Evolutionary conservation across 2,797 vertebrate species (phyloP), one percentile per base, ranked within the genome.

Genomic region (Coccyzus lansbergi): DNA sequence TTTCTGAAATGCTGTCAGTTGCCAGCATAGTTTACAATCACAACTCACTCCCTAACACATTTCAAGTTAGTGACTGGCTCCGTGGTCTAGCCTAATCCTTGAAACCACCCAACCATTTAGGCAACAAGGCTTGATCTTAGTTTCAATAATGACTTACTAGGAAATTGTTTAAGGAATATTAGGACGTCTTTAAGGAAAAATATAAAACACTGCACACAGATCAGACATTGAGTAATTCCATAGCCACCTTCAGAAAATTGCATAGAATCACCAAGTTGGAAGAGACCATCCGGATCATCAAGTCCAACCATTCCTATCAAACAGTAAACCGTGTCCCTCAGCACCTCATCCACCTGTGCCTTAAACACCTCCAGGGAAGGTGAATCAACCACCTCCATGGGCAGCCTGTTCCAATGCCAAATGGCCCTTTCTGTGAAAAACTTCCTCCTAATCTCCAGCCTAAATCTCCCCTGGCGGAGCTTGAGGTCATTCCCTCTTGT

Each of bases 1-100:
- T 74, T 75, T 76, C 46, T 62, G 60, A 83, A 83, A 88, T 92
- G 69, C 84, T 88, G 55, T 86, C 81, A 80, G 65, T 81, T 83
- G 88, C 60, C 90, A 77, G 36, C 8, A 8, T 40, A 62, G 85
- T 12, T 92, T 91, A 81, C 55, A 81, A 62, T 92, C 78, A 83
- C 60, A 80, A 29, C 55, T 88, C 88, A 80, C 55, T 46, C 22
- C 84, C 86, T 64, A 77, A 92, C 64, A 53, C 36, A 65, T 62
- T 86, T 83, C 84, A 86, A 64, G 51, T 74, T 58, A 86, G 49
- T 38, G 74, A 86, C 56, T 72, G 51, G 51, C 21, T 86, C 64
- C 69, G 36, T 77, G 56, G 86, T 56, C 42, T 65, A 72, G 13
- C 60, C 69, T 88, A 83, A 68, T 80, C 56, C 48, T 74, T 91